These are phyloP conservation scores for Pteromalus puparum DNA, from an alignment of 1,140 invertebrate genomes.

Conservation along the genomic window DNA sequence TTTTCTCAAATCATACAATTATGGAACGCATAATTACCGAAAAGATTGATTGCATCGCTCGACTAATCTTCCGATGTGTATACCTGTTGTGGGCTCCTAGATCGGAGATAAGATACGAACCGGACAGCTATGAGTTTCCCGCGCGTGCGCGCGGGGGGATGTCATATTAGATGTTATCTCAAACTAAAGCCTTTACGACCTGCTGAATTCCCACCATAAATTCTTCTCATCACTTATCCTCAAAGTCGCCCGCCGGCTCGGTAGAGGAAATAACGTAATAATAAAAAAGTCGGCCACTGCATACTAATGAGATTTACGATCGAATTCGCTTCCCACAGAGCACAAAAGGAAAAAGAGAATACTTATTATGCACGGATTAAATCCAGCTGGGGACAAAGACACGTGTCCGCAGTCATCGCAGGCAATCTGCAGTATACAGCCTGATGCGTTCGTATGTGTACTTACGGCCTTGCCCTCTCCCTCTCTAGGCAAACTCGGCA, in stretches of 20 bases:
- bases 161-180: neutral
- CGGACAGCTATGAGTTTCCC: neutral
- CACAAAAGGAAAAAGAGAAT: no score
- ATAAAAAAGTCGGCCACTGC: no score
- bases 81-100: neutral
- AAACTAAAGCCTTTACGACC: neutral
- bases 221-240: neutral
- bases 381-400: no score
- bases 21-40: neutral
- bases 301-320: no score
- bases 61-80: neutral
- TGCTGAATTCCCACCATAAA: neutral
- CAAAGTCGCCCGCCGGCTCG: neutral
- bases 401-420: no score
- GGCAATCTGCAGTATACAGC: neutral
- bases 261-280: neutral
- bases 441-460: no score
- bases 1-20: neutral
- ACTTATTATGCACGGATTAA: no score
- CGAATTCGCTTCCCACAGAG: no score
- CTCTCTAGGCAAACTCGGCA: slow-evolving; percentile 51
- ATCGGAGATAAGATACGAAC: neutral
- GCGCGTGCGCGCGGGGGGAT: neutral
- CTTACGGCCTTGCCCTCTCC: no score
- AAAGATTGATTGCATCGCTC: neutral